Base-by-base conservation (phyloP, 2,888 invertebrate species). In the Linnaemya vulpina region DNA sequence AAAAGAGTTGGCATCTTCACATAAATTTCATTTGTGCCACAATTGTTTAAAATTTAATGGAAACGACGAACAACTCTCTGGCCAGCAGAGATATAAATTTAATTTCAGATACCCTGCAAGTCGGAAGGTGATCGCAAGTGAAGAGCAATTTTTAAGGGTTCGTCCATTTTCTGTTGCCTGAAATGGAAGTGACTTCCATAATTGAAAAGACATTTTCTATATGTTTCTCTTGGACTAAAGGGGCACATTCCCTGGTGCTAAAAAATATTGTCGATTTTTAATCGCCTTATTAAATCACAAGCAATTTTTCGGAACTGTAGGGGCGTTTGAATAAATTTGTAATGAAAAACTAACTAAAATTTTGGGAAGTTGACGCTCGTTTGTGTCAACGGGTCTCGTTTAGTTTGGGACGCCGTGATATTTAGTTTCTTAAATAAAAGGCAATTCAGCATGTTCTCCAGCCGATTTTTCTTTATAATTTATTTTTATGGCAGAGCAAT, bases 21-120 rank as follows among this genome's bases (percentile, higher is more conserved):
- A 85, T 85, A 82, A 85, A 85, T 85, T 75, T 78, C 70, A 79
- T 75, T 73, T 85, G 85, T 85, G 84, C 84, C 77, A 75, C 81
- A 84, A 84, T 81, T 84, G 84, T 84, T 84, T 81, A 85, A 82
- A 78, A 67, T 63, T 74, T 73, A 77, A 81, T 81, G 75, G 71
- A 85, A 79, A 84, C 82, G 30, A 58, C 60, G 38, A 71, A 75
- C 75, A 82, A 85, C 70, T 79, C 78, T 71, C 82, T 53, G 38
- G 53, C 62, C 73, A 38, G n/a, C 55, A 55, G 20, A 20, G 20
- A 25, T 22, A 60, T 43, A 46, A 51, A 30, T 1, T 49, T 35
- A 8, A 67, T 7, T 7, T 3, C 13, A 3, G 13, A 3, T 55
- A 30, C 71, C 40, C 70, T 70, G 43, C 71, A 30, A 65, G 20